phyloP scores from a whole-genome alignment of 2,797 vertebrate genomes.

The Propithecus perrieri region DNA sequence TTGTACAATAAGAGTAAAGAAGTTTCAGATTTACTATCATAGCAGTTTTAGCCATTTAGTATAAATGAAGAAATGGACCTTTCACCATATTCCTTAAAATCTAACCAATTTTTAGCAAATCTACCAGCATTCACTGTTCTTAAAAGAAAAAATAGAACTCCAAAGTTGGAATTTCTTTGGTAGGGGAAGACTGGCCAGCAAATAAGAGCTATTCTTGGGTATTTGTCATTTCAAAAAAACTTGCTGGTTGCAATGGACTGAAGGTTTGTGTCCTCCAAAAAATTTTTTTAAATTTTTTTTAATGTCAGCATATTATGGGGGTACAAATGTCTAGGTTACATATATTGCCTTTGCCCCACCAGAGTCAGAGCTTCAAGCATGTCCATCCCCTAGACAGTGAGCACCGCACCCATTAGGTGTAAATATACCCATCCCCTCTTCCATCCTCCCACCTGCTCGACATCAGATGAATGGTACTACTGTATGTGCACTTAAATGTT shows the following conservation, averaged over 20 bases:
- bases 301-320: too few relatives aligned
- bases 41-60: background rate
- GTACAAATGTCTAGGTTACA: too few relatives aligned
- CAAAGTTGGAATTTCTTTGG: background rate
- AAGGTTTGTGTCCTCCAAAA: background rate
- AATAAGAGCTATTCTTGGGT: background rate
- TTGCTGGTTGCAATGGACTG: background rate
- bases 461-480: too few relatives aligned
- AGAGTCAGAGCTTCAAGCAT: too few relatives aligned
- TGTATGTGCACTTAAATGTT: too few relatives aligned
- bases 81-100: background rate
- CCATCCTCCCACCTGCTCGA: too few relatives aligned
- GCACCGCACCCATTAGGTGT: too few relatives aligned
- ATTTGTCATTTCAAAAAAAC: background rate
- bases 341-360: too few relatives aligned
- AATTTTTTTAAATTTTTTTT: too few relatives aligned
- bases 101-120: background rate
- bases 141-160: background rate
- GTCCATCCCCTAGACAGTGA: too few relatives aligned
- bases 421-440: too few relatives aligned
- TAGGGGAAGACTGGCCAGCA: background rate
- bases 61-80: background rate
- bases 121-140: background rate
- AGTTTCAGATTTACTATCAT: background rate
- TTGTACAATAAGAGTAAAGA: background rate